A percentile compares a stretch with the other conserved stretches of the same genome.
These are phyloP conservation scores for Zygothrica quintamaculata DNA, from an alignment of 2,888 invertebrate genomes.

Conservation along the genomic window DNA sequence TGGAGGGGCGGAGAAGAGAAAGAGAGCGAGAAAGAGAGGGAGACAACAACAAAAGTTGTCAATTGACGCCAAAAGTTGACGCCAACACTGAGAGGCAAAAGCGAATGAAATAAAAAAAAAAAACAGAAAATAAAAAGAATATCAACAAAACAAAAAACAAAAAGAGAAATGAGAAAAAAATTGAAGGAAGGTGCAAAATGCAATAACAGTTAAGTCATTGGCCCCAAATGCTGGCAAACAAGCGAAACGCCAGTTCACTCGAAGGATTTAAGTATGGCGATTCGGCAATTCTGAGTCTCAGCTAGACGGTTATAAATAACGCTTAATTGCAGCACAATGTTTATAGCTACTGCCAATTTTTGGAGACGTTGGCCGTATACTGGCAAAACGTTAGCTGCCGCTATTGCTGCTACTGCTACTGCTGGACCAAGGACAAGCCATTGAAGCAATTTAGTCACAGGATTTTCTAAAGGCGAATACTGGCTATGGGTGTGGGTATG, in stretches of 20 bases:
- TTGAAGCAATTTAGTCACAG: slow-evolving; percentile 15
- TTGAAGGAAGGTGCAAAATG: slow-evolving; percentile 71
- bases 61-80: slow-evolving; percentile 79
- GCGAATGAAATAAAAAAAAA: slow-evolving; percentile 39
- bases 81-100: slow-evolving; percentile 56
- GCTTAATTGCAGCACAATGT: slow-evolving; percentile 81
- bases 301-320: slow-evolving; percentile 82
- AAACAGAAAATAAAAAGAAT: background rate
- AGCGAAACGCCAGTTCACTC: slow-evolving; percentile 22
- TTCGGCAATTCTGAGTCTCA: slow-evolving; percentile 31
- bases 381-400: background rate
- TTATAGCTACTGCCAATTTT: slow-evolving; percentile 71
- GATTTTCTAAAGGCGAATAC: background rate
- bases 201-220: slow-evolving; percentile 78
- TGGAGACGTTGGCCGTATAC: slow-evolving; percentile 46
- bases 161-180: slow-evolving; percentile 20
- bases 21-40: too few species aligned
- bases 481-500: too few species aligned
- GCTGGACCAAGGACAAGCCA: slow-evolving; percentile 24
- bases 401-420: too few species aligned
- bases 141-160: slow-evolving; percentile 8
- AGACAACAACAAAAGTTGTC: slow-evolving; percentile 71
- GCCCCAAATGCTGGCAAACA: slow-evolving; percentile 59
- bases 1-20: too few species aligned
- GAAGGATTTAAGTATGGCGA: slow-evolving; percentile 40